Evolutionary conservation across 2,113 vertebrate genomes (phyloP).

Genomic region (Ctenomys sociabilis): DNA sequence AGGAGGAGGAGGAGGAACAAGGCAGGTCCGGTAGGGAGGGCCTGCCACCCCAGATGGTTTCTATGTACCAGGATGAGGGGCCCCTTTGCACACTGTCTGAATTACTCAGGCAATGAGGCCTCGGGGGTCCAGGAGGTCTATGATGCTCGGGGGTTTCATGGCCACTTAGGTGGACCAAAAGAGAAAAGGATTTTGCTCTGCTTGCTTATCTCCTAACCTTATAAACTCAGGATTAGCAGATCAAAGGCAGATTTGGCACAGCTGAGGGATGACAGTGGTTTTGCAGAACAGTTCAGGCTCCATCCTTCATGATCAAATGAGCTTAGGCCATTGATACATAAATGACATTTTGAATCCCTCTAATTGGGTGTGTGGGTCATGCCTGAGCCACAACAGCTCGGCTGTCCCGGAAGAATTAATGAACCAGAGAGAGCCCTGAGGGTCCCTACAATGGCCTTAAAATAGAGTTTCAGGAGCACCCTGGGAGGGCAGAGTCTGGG

Average conservation of each 20-base stretch:
- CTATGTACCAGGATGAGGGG: background rate
- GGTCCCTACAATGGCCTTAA: background rate
- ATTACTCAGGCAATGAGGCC: conserved; percentile 80
- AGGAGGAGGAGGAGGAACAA: no score
- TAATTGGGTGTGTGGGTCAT: conserved; percentile 80
- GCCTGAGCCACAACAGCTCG: conserved; percentile 64
- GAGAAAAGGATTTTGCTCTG: conserved; percentile 95
- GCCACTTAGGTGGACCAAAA: conserved; percentile 92
- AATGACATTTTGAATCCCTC: conserved; percentile 80
- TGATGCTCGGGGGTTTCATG: conserved; percentile 91
- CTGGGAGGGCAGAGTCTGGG: background rate
- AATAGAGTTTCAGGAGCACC: background rate
- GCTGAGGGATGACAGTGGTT: conserved; percentile 94
- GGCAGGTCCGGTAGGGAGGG: background rate
- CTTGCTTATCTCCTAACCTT: conserved; percentile 97
- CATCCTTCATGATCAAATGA: conserved; percentile 87
- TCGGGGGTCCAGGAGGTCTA: conserved; percentile 87
- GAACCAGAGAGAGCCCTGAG: background rate
- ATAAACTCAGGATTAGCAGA: conserved; percentile 98
- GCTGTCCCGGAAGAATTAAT: conserved; percentile 76
- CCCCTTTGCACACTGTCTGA: conserved; percentile 75
- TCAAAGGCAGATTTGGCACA: conserved; percentile 97
- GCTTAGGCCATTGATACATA: conserved; percentile 86
- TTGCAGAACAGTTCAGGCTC: conserved; percentile 87
- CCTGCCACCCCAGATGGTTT: background rate